Percentiles rank a stretch among this genome's conserved stretches.
phyloP scores from a whole-genome alignment of 2,113 vertebrate genomes.

The Ctenomys sociabilis region DNA sequence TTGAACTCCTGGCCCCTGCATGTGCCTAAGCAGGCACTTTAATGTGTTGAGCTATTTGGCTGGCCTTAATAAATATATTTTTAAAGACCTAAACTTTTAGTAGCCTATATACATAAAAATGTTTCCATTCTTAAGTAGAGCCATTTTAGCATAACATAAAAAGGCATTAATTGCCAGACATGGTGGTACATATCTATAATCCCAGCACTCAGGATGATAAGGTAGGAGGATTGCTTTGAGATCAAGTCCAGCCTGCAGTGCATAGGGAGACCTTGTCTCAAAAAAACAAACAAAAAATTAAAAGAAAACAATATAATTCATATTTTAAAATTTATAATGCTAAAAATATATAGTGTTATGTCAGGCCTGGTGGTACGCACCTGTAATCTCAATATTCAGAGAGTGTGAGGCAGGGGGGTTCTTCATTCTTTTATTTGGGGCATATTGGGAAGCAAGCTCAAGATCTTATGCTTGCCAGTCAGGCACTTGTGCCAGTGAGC shows the following conservation, averaged over 20 bases:
- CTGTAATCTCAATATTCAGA: neutral
- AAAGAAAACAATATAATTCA: slow-evolving; percentile 8
- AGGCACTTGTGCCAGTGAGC: too few species aligned
- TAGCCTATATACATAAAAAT: slow-evolving; percentile 15
- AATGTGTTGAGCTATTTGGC: too few species aligned
- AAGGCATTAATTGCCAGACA: neutral
- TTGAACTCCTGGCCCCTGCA: too few species aligned
- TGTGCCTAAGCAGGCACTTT: too few species aligned
- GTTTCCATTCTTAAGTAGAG: neutral
- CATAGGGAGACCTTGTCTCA: neutral
- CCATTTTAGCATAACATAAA: neutral
- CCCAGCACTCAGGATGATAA: neutral
- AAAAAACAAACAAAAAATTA: too few species aligned
- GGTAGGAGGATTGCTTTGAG: neutral
- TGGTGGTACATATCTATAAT: neutral
- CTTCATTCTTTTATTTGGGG: too few species aligned
- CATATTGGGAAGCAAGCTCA: too few species aligned
- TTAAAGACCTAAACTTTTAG: neutral
- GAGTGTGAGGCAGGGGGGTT: neutral
- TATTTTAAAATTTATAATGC: neutral
- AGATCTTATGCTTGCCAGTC: too few species aligned
- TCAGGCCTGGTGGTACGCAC: neutral
- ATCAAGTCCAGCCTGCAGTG: neutral
- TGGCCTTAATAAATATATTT: too few species aligned
- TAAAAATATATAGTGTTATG: neutral